Evolutionary conservation across 2,113 vertebrate species (phyloP), one percentile per base, ranked within the genome.

Genomic region (Thunnus maccoyii): DNA sequence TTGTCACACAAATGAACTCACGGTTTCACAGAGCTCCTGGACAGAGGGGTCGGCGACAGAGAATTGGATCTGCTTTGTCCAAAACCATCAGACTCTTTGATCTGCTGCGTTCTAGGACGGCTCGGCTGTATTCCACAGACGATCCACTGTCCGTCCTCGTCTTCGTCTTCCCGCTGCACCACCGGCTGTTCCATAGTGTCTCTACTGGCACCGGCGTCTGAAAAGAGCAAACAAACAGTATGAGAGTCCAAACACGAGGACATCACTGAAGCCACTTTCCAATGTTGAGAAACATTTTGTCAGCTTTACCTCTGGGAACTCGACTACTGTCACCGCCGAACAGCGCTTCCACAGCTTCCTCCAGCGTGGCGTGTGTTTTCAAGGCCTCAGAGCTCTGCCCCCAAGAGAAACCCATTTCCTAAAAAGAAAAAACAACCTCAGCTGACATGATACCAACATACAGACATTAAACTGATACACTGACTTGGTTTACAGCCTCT

Each of bases 401-500:
- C 90, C 89, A 89, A 48, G 68, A 83, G 80, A 95, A 95, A 4
- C 95, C 95, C 92, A 94, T 93, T 82, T 95, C 94, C 95, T 96
- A 63, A 36, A 73, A 56, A 4, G 2, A 56, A 54, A 52, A 55
- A 2, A 6, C 9, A 76, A 61, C 0, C 0, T 41, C 0, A 66
- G 27, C 11, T 12, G n/a, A 27, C 17, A 27, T 14, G 7, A 63
- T 3, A 17, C 46, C 14, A 32, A 10, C 2, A 18, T 20, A 16
- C 14, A 17, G 0, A 76, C 4, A 25, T n/a, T n/a, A 62, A 66
- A 52, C n/a, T 13, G 16, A 17, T 11, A 30, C 48, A 4, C 14
- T n/a, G 16, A 54, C 17, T 36, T 36, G 32, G 30, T 32, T 32
- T 32, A 32, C 30, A 32, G 30, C 30, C 30, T 22, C 22, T 30